These are phyloP conservation scores for Laothoe populi DNA, from an alignment of 2,888 invertebrate genomes.

Conservation along the genomic window DNA sequence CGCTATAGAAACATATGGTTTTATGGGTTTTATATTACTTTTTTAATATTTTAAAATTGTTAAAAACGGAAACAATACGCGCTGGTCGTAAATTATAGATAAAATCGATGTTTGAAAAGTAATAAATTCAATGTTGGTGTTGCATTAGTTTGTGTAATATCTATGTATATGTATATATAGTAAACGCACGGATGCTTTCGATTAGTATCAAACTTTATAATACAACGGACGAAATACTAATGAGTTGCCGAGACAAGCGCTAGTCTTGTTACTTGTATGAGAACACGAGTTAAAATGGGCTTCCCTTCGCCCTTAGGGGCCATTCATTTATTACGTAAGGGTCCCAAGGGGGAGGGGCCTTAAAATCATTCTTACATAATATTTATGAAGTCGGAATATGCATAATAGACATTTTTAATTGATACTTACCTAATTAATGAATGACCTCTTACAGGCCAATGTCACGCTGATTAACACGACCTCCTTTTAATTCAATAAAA, in stretches of 20 bases:
- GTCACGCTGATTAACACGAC: conserved; percentile 3
- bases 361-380: no score
- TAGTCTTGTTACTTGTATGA: conserved; percentile 54
- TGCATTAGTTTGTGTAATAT: conserved; percentile 49
- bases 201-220: conserved; percentile 63
- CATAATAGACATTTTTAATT: no score
- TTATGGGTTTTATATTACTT: no score
- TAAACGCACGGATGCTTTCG: conserved; percentile 63
- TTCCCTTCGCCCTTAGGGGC: conserved; percentile 27
- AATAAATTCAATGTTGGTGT: conserved; percentile 61
- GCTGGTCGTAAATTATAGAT: not conserved
- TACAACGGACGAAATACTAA: conserved; percentile 70
- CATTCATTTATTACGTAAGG: no score
- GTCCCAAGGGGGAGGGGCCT: no score
- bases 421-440: no score
- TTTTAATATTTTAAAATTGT: no score
- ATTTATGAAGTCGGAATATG: no score
- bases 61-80: not conserved
- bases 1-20: no score
- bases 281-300: conserved; percentile 52
- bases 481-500: not conserved
- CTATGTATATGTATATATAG: conserved; percentile 41
- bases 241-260: conserved; percentile 57
- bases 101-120: conserved; percentile 4
- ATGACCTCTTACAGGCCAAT: no score